Evolutionary conservation across 2,888 invertebrate genomes (phyloP), one percentile per base, ranked within the genome.

Genomic region (Troilus luridus): DNA sequence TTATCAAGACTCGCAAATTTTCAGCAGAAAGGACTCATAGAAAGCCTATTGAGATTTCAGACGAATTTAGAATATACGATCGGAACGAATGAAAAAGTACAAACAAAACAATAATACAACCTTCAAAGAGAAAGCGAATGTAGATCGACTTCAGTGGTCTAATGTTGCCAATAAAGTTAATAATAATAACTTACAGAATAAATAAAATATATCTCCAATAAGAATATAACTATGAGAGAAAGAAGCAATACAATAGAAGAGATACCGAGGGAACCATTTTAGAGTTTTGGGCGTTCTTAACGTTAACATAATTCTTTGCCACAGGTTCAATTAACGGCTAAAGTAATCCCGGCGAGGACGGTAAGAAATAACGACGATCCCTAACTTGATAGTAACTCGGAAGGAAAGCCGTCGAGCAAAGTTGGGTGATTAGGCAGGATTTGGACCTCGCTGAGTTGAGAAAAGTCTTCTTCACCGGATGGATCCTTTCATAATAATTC

Each of bases 351-450:
- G 27, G 27, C 1, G 8, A 17, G 7, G 27, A 41, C 27, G 72
- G 19, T 17, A 77, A 67, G 67, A 67, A 67, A 67, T 67, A 67
- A 24, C 12, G 67, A 24, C 11, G 3, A 21, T 24, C 72, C 19
- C 27, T 41, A 77, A 77, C 27, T 77, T 77, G 27, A 77, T 77
- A 41, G 27, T 77, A 77, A 41, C 72, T 77, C 41, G 27, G 19
- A 41, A 17, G 27, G 72, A 56, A 85, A 56, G 56, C 85, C 56
- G 85, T 56, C 85, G 10, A 56, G 11, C n/a, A 85, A 85, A 85
- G 85, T 85, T 85, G 10, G n/a, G n/a, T 85, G 56, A 85, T 85
- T 85, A 58, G 54, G 56, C 56, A 85, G 85, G 85, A 58, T 58
- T 85, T 85, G 56, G 85, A 14, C 56, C 56, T 6, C 85, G 27